Evolutionary conservation across 2,113 vertebrate species (phyloP), one percentile per base, ranked within the genome.

Genomic region (Paradoxurus hermaphroditus): DNA sequence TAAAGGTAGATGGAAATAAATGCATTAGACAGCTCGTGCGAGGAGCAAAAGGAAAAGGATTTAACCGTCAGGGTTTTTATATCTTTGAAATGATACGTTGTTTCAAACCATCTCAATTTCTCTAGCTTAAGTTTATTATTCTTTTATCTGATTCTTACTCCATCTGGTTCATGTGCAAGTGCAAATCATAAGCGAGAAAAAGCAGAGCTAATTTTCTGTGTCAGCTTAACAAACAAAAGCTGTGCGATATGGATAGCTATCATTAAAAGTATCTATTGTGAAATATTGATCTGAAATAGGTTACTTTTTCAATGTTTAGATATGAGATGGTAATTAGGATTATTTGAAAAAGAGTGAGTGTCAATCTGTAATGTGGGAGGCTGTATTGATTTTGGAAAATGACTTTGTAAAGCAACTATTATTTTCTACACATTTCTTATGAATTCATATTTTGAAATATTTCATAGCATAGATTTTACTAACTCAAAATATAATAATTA

Each of bases 181-280:
- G 67, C 92, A 79, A 68, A 94, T 97, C 97, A 97, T 91, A 97
- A 98, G 96, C 68, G 53, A 90, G 85, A 59, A 97, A 97, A 98
- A 95, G 16, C 84, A 87, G 51, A 97, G 72, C 21, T 98, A 96
- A 97, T 98, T 98, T 98, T 98, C 87, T 90, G 15, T 96, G 88
- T 96, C 94, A 96, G 44, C 10, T 98, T 98, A 97, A 97, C 96
- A 98, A 98, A 98, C 97, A 98, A 98, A 98, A 98, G 88, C 90
- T 96, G 34, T 97, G 59, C n/a, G 5, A 18, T 94, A 84, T 62
- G 86, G 59, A 92, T 96, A 96, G 95, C 21, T 94, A 94, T 98
- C 96, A 96, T 98, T 98, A 98, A 96, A 97, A 84, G 53, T 73
- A 96, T 97, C 95, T 97, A 39, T 98, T 15, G 23, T 96, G 93